Evolutionary conservation across 35 echinoderm and acorn worm genomes (phyloP).

Genomic region (Apostichopus parvimensis): DNA sequence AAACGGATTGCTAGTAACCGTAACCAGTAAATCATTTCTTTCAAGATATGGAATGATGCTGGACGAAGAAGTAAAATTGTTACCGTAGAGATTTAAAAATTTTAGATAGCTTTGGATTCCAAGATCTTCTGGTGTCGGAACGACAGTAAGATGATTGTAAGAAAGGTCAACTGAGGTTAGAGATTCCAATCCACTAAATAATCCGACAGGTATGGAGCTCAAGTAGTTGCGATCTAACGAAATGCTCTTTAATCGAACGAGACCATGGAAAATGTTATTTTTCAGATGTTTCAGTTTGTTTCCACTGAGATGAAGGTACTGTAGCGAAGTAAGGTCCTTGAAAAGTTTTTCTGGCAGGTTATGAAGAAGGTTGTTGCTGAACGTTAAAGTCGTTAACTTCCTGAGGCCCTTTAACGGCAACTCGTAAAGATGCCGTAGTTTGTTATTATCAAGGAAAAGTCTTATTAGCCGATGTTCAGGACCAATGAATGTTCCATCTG

Average conservation of each 20-base stretch:
- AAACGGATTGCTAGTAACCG: not conserved
- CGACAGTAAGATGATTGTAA: not conserved
- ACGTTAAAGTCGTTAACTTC: not conserved
- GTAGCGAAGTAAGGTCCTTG: not conserved
- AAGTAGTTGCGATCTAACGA: not conserved
- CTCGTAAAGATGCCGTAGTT: not conserved
- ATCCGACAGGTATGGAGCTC: not conserved
- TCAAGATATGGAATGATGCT: slow-evolving; percentile 6
- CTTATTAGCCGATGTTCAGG: not conserved
- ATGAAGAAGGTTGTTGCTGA: not conserved
- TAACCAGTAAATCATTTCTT: not conserved
- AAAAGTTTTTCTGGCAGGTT: not conserved
- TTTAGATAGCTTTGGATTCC: not conserved
- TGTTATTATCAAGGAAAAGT: not conserved
- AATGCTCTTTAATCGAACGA: not conserved
- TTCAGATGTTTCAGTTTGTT: not conserved
- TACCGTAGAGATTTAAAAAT: not conserved
- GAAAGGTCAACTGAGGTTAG: not conserved
- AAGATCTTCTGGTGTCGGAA: not conserved
- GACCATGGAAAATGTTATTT: not conserved
- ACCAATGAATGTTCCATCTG: not conserved
- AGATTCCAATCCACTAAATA: not conserved
- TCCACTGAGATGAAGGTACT: not conserved
- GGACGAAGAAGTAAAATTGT: not conserved
- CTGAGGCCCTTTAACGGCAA: not conserved